Percentiles rank a stretch among this genome's conserved stretches.
Conservation (phyloP, 2,113 vertebrate species). For the Danio rerio region DNA sequence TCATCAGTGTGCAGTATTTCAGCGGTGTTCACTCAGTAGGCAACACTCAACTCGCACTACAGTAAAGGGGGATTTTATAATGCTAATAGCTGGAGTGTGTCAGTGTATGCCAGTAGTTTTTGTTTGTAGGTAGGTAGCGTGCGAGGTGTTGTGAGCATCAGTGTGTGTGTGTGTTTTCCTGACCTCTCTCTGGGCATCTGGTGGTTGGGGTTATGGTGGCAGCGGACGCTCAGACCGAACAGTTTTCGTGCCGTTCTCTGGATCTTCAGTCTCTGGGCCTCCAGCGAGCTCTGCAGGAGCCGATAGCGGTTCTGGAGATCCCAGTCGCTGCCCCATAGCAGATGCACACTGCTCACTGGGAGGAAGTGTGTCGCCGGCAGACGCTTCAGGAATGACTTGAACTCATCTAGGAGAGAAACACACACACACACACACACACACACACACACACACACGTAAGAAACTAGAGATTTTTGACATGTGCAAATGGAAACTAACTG, state of each 20-base stretch:
- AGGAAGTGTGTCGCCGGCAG: constrained; percentile 97
- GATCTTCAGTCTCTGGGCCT: constrained; percentile 92
- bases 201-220: constrained; percentile 97
- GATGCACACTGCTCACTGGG: constrained; percentile 95
- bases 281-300: constrained; percentile 91
- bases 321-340: constrained; percentile 99
- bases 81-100: too few species aligned
- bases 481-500: too few species aligned
- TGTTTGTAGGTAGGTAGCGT: too few species aligned
- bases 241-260: constrained; percentile 96
- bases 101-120: too few species aligned
- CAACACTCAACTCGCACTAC: too few species aligned
- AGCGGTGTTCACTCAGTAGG: too few species aligned
- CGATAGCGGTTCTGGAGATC: constrained; percentile 97
- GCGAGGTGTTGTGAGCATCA: too few species aligned
- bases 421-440: not conserved
- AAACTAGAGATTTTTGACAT: too few species aligned
- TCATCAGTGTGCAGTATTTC: too few species aligned
- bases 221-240: constrained; percentile 95
- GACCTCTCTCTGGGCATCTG: constrained; percentile 98
- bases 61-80: too few species aligned
- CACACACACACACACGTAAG: not conserved
- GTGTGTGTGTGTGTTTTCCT: not conserved
- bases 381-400: constrained; percentile 97
- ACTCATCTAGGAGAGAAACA: constrained; percentile 83